Evolutionary conservation across 2,113 vertebrate genomes (phyloP), one percentile per base, ranked within the genome.

Genomic region (Heterotis niloticus): DNA sequence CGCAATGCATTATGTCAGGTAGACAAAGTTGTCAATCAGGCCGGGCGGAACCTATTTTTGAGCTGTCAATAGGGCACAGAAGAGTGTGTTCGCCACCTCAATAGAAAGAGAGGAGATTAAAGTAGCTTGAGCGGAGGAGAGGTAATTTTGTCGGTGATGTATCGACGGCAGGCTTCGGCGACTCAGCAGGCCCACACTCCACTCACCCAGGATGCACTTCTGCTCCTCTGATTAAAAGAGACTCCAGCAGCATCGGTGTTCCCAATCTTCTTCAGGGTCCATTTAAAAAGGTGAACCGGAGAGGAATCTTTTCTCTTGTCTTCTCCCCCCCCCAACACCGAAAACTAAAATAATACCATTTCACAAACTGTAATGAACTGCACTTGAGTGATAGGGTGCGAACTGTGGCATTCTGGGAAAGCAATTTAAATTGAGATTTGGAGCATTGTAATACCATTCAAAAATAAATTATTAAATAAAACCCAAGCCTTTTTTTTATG

Each of bases 1-100:
- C 81, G 69, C 0, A 77, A 83, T 81, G 86, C 88, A 87, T 89
- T 89, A 86, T 90, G 88, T 91, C 89, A 91, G 88, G 81, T 88
- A 88, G 90, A 92, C 89, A 91, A 89, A 91, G 90, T 91, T 93
- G 91, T 92, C 92, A 92, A 89, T 93, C 91, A 93, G 87, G 85
- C 87, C 77, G 34, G 87, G 90, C 88, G 90, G 26, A 92, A 90
- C 86, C 90, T 85, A 92, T 92, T 93, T 44, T 93, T 87, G 87
- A 82, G 86, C 88, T 82, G 87, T 92, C 92, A 93, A 91, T 92
- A 86, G 90, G 86, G 91, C 84, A 77, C 88, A 86, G 83, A 80
- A 83, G 88, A 86, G 87, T 87, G 87, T 82, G 86, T 85, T 89
- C 84, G 79, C 85, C 84, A 80, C 86, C 86, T 90, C 90, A 89